Conservation (phyloP, 1,140 invertebrate species). For the Neotoxoptera formosana region DNA sequence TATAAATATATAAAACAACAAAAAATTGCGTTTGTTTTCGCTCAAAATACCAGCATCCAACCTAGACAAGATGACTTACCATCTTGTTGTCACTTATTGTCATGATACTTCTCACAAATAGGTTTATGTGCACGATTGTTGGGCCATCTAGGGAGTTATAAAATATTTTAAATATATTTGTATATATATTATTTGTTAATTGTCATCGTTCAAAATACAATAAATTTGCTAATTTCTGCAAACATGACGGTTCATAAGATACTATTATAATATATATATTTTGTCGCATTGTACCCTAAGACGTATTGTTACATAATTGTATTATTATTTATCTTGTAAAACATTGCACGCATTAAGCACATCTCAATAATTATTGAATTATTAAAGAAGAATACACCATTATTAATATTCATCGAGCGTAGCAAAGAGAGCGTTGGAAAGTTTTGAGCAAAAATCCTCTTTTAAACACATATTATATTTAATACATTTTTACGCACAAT, state of each 20-base stretch:
- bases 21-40: constrained; percentile 51
- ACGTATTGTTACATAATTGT: neutral
- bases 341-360: neutral
- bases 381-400: neutral
- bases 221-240: neutral
- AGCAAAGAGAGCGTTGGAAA: neutral
- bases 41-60: constrained; percentile 56
- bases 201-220: constrained; percentile 2
- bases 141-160: constrained; percentile 78
- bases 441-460: neutral
- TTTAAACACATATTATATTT: neutral
- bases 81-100: constrained; percentile 99
- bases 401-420: neutral
- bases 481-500: neutral
- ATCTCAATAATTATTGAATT: neutral
- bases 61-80: constrained; percentile 75
- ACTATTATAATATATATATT: neutral
- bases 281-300: neutral
- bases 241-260: neutral
- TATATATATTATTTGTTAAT: constrained; percentile 19
- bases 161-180: constrained; percentile 52
- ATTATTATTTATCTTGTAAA: neutral
- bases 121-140: constrained; percentile 92
- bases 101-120: constrained; percentile 97
- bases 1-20: constrained; percentile 49